Evolutionary conservation across 2,113 vertebrate genomes (phyloP), one percentile per base, ranked within the genome.

Genomic region (Perca schrenkii): DNA sequence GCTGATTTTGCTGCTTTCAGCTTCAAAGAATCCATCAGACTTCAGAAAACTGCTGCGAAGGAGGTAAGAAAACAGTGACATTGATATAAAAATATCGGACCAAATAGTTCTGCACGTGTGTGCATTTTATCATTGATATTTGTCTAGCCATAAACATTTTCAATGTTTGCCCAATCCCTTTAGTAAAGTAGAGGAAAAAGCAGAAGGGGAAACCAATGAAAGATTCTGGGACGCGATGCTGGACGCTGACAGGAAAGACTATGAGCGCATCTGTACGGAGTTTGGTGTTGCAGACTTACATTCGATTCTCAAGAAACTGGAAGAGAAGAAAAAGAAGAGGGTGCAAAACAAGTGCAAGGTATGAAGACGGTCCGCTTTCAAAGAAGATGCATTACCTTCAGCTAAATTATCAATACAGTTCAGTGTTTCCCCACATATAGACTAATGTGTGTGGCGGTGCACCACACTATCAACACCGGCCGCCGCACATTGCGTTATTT

Each of bases 221-320:
- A 88, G 87, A 56, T 93, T 97, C 85, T 97, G 95, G 96, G 95
- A 97, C 21, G 69, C 96, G 4, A 83, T 97, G 83, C 81, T 97
- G 84, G 94, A 94, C 0, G 95, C 96, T 19, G 96, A 98, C 77
- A 94, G 50, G 63, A 96, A 85, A 72, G 97, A 98, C 88, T 97
- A 97, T 5, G 96, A 97, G 86, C 91, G 86, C 66, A 96, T 98
- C 84, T 98, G 97, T 77, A 3, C 93, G 0, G 95, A 96, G 73
- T 96, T 95, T 0, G 97, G 96, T 6, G 89, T 97, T 31, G 87
- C 77, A 12, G 96, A 98, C 87, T 92, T 96, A 64, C 93, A 97
- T 12, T 91, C 93, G 76, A 94, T 96, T 90, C 92, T 97, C 82
- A 95, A 90, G 66, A 96, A 88, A 84, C 92, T 98, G 75, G 94